Base-by-base conservation (phyloP, 1,140 invertebrate genomes). In the Melipona quadrifasciata region DNA sequence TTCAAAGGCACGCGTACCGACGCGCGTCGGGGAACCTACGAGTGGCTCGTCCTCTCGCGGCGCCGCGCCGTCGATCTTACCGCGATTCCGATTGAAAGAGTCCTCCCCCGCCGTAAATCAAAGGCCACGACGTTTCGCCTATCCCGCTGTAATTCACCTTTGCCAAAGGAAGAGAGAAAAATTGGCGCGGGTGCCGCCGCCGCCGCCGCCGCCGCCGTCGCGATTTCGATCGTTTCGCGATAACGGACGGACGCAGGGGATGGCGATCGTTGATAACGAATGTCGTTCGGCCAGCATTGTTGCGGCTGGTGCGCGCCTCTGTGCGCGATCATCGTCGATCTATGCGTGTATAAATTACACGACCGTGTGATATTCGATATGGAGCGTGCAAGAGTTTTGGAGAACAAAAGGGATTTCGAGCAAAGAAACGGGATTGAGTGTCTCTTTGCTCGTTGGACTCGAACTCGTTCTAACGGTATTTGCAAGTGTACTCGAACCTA, bases 21-120 rank as follows among this genome's bases (percentile, higher is more conserved):
- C 61, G 79, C 76, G 82, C 51, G 67, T 67, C 73, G 31, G 17
- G 57, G 39, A 73, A 73, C 24, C 80, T 34, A 81, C 80, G 70
- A 82, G 80, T 77, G 68, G 78, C 70, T 80, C 80, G 61, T 86
- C 76, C 84, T 87, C 87, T 73, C 80, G 64, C 80, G 70, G 65
- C 82, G 82, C 53, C 75, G 58, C 58, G 58, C 1, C 64, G 76
- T 74, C 79, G 76, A 84, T 87, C 83, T 84, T 84, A 57, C 73
- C 70, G 70, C 27, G 64, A 57, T 58, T 34, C 21, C 67, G 72
- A 77, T 71, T 53, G 71, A 64, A 67, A 55, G 55, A 58, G 47
- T 27, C 19, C 21, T n/a, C 51, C 53, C 27, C 24, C 27, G 10
- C 17, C 55, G 72, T 72, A 67, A 81, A 82, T 82, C 80, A 65